These are phyloP conservation scores for Microtus pennsylvanicus DNA, from an alignment of 2,113 vertebrate genomes.

Conservation along the genomic window DNA sequence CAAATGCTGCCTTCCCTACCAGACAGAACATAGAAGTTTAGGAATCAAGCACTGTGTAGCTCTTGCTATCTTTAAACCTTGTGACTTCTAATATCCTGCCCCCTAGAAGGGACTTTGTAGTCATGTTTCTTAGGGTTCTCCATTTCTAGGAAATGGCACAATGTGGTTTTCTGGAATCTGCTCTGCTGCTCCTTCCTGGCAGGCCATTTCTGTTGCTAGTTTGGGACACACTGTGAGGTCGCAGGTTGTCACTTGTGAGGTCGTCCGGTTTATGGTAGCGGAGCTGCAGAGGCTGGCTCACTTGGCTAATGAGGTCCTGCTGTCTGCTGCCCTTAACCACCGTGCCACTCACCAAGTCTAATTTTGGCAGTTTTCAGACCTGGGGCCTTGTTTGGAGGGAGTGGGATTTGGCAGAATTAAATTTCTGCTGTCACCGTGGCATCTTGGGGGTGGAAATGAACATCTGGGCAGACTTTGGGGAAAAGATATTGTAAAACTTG, in stretches of 20 bases:
- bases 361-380: background rate
- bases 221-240: background rate
- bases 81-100: background rate
- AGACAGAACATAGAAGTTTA: background rate
- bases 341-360: background rate
- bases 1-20: background rate
- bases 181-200: background rate
- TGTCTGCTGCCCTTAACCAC: constrained; percentile 27
- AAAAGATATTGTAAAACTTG: background rate
- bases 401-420: background rate
- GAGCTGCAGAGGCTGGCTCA: background rate
- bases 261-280: background rate
- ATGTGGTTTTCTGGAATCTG: background rate
- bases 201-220: background rate
- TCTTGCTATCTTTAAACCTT: background rate
- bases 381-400: background rate
- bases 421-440: constrained; percentile 59
- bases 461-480: constrained; percentile 42
- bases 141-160: background rate
- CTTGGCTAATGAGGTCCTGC: constrained; percentile 32
- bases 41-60: background rate
- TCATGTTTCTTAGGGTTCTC: background rate
- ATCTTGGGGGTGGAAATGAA: constrained; percentile 44
- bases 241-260: background rate
- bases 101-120: background rate